Conservation (phyloP, 1,140 invertebrate genomes). For the Charaxes varanes region DNA sequence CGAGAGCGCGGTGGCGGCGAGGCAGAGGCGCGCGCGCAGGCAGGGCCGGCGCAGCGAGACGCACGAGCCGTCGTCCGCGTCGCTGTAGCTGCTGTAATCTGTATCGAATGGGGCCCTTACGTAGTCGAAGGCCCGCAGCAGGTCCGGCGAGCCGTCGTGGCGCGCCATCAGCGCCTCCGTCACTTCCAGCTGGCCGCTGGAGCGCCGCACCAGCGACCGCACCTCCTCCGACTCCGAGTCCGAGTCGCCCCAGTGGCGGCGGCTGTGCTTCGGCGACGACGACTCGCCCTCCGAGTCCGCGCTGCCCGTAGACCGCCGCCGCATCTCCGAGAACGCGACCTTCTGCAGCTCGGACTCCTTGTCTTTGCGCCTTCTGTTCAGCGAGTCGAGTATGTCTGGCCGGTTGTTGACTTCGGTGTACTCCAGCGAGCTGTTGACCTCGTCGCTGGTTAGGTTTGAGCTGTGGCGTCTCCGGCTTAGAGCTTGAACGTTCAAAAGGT, state of each 20-base stretch:
- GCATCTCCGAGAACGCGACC: slow-evolving; percentile 46
- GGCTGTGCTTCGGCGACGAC: slow-evolving; percentile 49
- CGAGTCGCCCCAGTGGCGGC: slow-evolving; percentile 70
- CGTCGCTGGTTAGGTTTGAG: slow-evolving; percentile 63
- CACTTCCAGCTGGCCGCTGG: slow-evolving; percentile 54
- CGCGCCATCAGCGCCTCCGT: slow-evolving; percentile 59
- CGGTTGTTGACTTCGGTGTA: slow-evolving; percentile 66
- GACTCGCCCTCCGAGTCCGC: slow-evolving; percentile 51
- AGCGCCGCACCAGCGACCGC: slow-evolving; percentile 71
- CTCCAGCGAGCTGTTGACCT: slow-evolving; percentile 59
- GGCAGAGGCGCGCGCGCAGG: slow-evolving; percentile 53
- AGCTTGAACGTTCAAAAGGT: slow-evolving; percentile 58
- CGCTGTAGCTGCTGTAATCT: slow-evolving; percentile 47
- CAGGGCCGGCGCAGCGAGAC: slow-evolving; percentile 39
- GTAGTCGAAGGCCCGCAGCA: slow-evolving; percentile 68
- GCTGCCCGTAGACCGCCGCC: slow-evolving; percentile 49
- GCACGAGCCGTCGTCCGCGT: slow-evolving; percentile 35
- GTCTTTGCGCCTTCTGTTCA: slow-evolving; percentile 49
- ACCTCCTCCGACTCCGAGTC: slow-evolving; percentile 81
- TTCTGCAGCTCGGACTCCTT: slow-evolving; percentile 54
- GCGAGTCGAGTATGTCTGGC: slow-evolving; percentile 63
- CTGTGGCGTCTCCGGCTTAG: slow-evolving; percentile 55
- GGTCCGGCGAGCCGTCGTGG: slow-evolving; percentile 58
- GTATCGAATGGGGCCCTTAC: slow-evolving; percentile 66
- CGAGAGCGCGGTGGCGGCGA: slow-evolving; percentile 67